These are phyloP conservation scores for Caenorhabditis uteleia DNA, from an alignment of 2,888 invertebrate genomes.

Conservation along the genomic window DNA sequence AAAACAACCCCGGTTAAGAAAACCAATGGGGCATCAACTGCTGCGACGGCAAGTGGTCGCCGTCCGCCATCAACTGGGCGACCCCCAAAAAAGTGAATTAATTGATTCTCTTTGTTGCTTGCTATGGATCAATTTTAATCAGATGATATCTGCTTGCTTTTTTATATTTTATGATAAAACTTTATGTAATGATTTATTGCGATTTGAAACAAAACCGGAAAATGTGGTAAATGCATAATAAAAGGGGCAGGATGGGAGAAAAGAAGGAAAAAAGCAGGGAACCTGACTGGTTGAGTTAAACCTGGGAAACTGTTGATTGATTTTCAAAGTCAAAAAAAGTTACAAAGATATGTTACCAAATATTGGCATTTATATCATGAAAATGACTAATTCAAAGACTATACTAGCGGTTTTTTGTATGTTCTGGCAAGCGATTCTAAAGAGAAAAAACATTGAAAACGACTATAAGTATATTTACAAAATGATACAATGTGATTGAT, in stretches of 20 bases:
- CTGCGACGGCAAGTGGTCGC: conserved; percentile 23
- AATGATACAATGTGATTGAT: neutral
- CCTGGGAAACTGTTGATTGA: neutral
- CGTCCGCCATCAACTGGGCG: conserved; percentile 35
- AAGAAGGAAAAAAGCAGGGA: no score
- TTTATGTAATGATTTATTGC: no score
- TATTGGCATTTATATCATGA: no score
- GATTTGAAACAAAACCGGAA: conserved; percentile 7
- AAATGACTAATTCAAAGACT: no score
- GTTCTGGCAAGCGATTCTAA: no score
- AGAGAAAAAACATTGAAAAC: neutral
- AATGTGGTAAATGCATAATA: neutral
- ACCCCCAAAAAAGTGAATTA: conserved; percentile 25
- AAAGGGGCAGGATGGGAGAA: no score
- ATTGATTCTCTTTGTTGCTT: conserved; percentile 4
- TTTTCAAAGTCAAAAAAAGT: conserved; percentile 1
- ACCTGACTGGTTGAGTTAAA: no score
- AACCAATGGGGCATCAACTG: conserved; percentile 30
- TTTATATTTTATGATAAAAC: neutral
- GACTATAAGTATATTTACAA: neutral
- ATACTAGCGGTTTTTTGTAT: no score
- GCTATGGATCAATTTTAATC: conserved; percentile 4
- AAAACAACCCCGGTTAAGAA: conserved; percentile 37
- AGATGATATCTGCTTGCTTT: neutral
- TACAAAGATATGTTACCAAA: conserved; percentile 1